Base-by-base conservation (phyloP, 1,140 invertebrate genomes). In the Euwallacea similis region DNA sequence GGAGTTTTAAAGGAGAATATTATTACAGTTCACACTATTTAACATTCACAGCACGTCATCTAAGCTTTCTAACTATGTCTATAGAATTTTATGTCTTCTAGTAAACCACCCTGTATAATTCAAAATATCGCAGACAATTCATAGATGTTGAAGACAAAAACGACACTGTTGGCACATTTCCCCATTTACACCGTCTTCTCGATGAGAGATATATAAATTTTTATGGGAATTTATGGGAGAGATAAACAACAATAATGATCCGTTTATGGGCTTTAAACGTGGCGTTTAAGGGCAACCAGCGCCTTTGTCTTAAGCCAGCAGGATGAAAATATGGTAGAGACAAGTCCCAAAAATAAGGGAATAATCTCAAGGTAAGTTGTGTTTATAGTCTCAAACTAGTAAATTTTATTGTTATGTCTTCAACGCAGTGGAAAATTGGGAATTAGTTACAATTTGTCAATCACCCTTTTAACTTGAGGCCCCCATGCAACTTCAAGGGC, bases 231-330 rank as follows among this genome's bases (percentile, higher is more conserved):
- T 68, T 68, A 68, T 68, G 66, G 41, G 33, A 16, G 56, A 68
- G 66, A 68, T 68, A 68, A 60, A 68, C 66, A 68, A 61, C 66
- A 68, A 68, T 68, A 68, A 68, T 68, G 66, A 68, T 55, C 66
- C 53, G 66, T 68, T 68, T 68, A 68, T 68, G 66, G 58, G 66
- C 46, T 33, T 68, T 68, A 68, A 68, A 68, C 66, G 56, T 13
- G 13, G 58, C 66, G 15, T 68, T 68, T 68, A 66, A 68, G 58
- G 66, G 42, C 43, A 60, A 9, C n/a, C 44, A 13, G 58, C 60
- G 58, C 56, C 33, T 68, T 68, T 68, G 54, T 68, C 66, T 68
- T 68, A 68, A 68, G 66, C 66, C 33, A 68, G 9, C 56, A 53
- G 15, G 66, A 68, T 68, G 58, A 58, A 68, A 68, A 68, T 68